Conservation (phyloP, 2,888 invertebrate genomes). For the Diaprepes abbreviatus region DNA sequence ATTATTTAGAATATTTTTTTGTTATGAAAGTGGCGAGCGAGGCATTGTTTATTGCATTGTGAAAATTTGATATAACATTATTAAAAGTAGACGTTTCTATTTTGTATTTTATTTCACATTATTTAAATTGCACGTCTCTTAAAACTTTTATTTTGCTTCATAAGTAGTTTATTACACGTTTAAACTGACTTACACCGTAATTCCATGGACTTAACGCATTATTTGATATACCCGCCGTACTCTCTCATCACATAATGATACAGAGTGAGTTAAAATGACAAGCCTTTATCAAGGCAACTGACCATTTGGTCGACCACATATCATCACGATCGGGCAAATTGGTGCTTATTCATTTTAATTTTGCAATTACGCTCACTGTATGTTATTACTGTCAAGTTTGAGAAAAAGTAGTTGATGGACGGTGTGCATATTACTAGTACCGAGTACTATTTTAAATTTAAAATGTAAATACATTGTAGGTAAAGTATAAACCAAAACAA, state of each 20-base stretch:
- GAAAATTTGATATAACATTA: too few relatives aligned
- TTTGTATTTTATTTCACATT: too few relatives aligned
- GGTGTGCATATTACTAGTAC: background rate
- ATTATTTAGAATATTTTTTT: too few relatives aligned
- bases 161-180: background rate
- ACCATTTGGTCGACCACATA: constrained; percentile 12
- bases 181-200: background rate
- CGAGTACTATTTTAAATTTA: too few relatives aligned
- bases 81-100: too few relatives aligned
- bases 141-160: too few relatives aligned
- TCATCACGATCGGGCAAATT: constrained; percentile 20
- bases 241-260: background rate
- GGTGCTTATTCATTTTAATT: constrained; percentile 25
- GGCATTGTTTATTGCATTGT: too few relatives aligned
- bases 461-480: too few relatives aligned
- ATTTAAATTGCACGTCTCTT: too few relatives aligned
- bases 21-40: too few relatives aligned
- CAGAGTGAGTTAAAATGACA: constrained; percentile 13
- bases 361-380: constrained; percentile 18
- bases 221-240: background rate
- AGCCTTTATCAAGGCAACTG: constrained; percentile 3
- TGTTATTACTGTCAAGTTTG: constrained; percentile 28
- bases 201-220: background rate
- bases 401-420: constrained; percentile 12
- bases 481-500: background rate